A percentile compares a stretch with the other conserved stretches of the same genome.
These are phyloP conservation scores for Gallinago media DNA, from an alignment of 2,113 vertebrate species.

Conservation along the genomic window DNA sequence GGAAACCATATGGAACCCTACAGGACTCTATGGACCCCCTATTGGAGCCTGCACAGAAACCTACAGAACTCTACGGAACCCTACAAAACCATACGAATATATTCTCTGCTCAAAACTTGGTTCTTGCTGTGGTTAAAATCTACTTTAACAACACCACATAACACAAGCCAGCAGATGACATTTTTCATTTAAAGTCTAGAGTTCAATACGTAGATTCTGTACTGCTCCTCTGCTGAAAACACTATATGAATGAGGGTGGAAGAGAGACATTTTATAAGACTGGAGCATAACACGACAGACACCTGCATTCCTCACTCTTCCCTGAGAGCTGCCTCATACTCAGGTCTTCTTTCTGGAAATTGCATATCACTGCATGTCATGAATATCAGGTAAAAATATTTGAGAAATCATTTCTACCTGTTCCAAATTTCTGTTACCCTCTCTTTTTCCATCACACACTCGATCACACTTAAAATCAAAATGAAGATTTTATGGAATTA, in stretches of 20 bases:
- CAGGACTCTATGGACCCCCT: too few species aligned
- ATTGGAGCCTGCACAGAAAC: too few species aligned
- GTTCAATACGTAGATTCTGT: neutral
- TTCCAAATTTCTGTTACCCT: neutral
- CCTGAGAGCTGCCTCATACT: neutral
- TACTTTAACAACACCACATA: neutral
- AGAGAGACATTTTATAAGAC: neutral
- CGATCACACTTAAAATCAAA: neutral
- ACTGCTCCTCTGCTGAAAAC: neutral
- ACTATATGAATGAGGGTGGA: neutral
- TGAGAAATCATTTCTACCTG: neutral
- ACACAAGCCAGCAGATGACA: neutral
- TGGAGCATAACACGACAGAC: neutral
- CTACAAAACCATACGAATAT: neutral
- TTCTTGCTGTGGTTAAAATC: neutral
- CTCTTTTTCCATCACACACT: neutral
- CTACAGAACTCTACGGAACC: too few species aligned
- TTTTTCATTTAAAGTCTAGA: neutral
- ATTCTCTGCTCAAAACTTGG: neutral
- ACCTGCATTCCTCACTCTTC: neutral
- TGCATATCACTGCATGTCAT: neutral
- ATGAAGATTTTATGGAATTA: neutral
- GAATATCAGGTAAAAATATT: neutral
- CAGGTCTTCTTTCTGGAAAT: slow-evolving; percentile 41
- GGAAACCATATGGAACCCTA: too few species aligned